Evolutionary conservation across 2,888 invertebrate species (phyloP).

Genomic region (Tiliacea citrago): DNA sequence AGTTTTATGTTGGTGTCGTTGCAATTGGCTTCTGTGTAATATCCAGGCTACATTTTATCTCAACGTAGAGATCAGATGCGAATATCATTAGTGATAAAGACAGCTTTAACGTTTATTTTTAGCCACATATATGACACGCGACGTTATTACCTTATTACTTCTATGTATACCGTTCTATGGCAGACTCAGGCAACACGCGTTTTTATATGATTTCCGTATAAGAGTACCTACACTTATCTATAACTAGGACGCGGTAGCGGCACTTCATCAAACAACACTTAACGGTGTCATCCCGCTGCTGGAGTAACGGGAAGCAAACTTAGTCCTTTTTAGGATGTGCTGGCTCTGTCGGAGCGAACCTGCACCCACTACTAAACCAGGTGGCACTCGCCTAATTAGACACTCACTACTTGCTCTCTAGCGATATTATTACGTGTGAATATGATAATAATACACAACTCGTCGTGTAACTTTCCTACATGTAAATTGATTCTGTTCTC

Average conservation of each 20-base stretch:
- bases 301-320: slow-evolving; percentile 84
- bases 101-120: slow-evolving; percentile 37
- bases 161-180: slow-evolving; percentile 20
- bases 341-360: slow-evolving; percentile 69
- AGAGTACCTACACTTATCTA: slow-evolving; percentile 42
- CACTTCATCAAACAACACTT: slow-evolving; percentile 75
- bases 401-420: slow-evolving; percentile 58
- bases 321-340: slow-evolving; percentile 85
- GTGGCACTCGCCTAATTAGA: slow-evolving; percentile 76
- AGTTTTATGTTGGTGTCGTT: slow-evolving; percentile 18
- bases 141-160: slow-evolving; percentile 33
- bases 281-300: slow-evolving; percentile 78
- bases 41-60: slow-evolving; percentile 1
- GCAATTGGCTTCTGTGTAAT: slow-evolving; percentile 1
- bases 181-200: slow-evolving; percentile 17
- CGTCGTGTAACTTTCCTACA: slow-evolving; percentile 47
- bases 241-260: slow-evolving; percentile 44
- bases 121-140: slow-evolving; percentile 20
- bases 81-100: slow-evolving; percentile 20
- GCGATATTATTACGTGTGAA: slow-evolving; percentile 60
- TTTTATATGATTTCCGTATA: slow-evolving; percentile 48
- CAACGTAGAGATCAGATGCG: slow-evolving; percentile 4
- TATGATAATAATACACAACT: slow-evolving; percentile 63
- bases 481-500: slow-evolving; percentile 64
- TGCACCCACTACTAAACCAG: slow-evolving; percentile 70